A percentile compares a stretch with the other conserved stretches of the same genome.
Conservation (phyloP, 53 echinoderm and acorn worm genomes). For the Astropecten irregularis region DNA sequence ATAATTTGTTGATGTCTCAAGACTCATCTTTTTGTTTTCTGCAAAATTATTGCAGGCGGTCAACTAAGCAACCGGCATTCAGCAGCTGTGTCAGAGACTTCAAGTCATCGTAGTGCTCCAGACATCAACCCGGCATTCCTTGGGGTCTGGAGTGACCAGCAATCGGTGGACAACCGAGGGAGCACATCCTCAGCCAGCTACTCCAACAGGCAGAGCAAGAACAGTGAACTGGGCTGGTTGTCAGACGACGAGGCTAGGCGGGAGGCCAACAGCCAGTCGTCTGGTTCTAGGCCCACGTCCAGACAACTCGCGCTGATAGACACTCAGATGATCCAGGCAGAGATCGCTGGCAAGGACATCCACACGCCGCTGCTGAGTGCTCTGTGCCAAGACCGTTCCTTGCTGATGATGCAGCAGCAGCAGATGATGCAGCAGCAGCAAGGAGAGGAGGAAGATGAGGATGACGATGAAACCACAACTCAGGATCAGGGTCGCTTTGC, state of each 20-base stretch:
- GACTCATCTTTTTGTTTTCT: no score
- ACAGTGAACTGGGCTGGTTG: conserved; percentile 86
- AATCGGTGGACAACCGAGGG: conserved; percentile 3
- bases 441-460: conserved; percentile 56
- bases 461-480: conserved; percentile 53
- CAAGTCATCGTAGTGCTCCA: conserved; percentile 62
- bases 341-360: conserved; percentile 90
- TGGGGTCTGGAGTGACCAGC: conserved; percentile 33
- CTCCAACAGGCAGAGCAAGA: conserved; percentile 46
- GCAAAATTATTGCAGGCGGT: conserved; percentile 7
- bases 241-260: conserved; percentile 75
- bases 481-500: conserved; percentile 54
- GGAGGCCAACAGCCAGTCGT: conserved; percentile 35
- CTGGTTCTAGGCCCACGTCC: conserved; percentile 29
- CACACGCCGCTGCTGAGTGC: conserved; percentile 90
- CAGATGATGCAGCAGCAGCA: conserved; percentile 43
- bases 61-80: conserved; percentile 72
- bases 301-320: conserved; percentile 65
- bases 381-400: conserved; percentile 88
- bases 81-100: conserved; percentile 79
- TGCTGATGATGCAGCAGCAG: conserved; percentile 88
- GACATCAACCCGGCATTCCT: conserved; percentile 38
- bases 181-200: conserved; percentile 25
- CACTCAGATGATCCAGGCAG: conserved; percentile 82
- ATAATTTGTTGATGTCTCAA: no score